phyloP scores from a whole-genome alignment of 2,113 vertebrate species.

The Paratilapia polleni region DNA sequence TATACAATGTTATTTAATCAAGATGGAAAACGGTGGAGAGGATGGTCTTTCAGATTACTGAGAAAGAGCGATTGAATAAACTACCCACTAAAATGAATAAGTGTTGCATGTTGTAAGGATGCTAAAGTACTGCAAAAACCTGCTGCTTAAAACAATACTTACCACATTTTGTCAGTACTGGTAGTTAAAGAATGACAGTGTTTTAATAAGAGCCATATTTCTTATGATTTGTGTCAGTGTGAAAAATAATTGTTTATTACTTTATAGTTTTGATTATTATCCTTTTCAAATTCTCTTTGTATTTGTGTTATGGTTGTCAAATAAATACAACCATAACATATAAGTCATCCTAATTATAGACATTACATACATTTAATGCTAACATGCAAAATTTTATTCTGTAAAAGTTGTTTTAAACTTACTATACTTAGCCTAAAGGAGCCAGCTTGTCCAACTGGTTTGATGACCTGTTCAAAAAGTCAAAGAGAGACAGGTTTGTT shows the following conservation, averaged over 20 bases:
- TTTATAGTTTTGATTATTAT: not conserved
- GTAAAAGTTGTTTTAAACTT: not conserved
- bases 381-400: not conserved
- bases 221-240: no score
- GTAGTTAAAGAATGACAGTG: not conserved
- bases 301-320: not conserved
- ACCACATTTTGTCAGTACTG: not conserved
- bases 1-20: conserved; percentile 38
- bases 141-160: not conserved
- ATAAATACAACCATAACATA: not conserved
- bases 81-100: not conserved
- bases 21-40: conserved; percentile 4
- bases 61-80: conserved; percentile 11
- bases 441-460: not conserved
- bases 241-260: not conserved
- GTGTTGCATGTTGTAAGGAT: not conserved
- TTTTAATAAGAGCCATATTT: not conserved
- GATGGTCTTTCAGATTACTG: not conserved
- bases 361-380: not conserved
- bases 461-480: not conserved
- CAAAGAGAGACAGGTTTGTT: not conserved
- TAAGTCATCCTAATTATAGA: not conserved
- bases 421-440: no score
- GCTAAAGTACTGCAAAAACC: not conserved
- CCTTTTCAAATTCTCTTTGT: not conserved